phyloP scores from a whole-genome alignment of 2,797 vertebrate species.

The Distichodus sexfasciatus region DNA sequence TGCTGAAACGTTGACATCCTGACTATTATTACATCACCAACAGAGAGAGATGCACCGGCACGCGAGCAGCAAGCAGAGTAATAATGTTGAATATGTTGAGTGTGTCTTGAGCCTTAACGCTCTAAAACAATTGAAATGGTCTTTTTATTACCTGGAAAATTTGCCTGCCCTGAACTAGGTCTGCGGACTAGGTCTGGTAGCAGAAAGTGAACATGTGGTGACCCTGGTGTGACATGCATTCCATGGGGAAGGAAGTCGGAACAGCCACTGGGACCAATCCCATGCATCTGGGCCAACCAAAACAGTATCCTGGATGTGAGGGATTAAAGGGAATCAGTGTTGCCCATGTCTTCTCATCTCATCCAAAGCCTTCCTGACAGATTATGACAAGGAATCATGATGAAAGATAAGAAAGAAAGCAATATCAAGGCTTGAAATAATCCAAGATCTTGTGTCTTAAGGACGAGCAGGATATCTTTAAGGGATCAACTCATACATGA shows the following conservation, averaged over 20 bases:
- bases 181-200: background rate
- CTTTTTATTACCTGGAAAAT: background rate
- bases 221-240: slow-evolving; percentile 13
- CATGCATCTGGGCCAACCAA: background rate
- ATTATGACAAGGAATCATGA: slow-evolving; percentile 48
- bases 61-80: background rate
- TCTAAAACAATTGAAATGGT: background rate
- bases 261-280: slow-evolving; percentile 25
- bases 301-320: background rate
- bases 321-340: slow-evolving; percentile 41
- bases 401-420: slow-evolving; percentile 55
- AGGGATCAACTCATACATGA: background rate
- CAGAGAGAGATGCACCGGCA: background rate
- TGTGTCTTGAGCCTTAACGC: background rate
- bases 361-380: slow-evolving; percentile 22
- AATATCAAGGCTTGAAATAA: slow-evolving; percentile 65
- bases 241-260: slow-evolving; percentile 4
- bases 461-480: slow-evolving; percentile 1
- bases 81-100: background rate
- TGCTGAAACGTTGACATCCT: slow-evolving; percentile 42
- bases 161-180: background rate
- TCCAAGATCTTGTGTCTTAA: slow-evolving; percentile 55
- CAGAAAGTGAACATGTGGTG: slow-evolving; percentile 29
- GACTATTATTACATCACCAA: slow-evolving; percentile 40
- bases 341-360: slow-evolving; percentile 18